phyloP scores from a whole-genome alignment of 2,888 invertebrate genomes.

The Unio delphinus region DNA sequence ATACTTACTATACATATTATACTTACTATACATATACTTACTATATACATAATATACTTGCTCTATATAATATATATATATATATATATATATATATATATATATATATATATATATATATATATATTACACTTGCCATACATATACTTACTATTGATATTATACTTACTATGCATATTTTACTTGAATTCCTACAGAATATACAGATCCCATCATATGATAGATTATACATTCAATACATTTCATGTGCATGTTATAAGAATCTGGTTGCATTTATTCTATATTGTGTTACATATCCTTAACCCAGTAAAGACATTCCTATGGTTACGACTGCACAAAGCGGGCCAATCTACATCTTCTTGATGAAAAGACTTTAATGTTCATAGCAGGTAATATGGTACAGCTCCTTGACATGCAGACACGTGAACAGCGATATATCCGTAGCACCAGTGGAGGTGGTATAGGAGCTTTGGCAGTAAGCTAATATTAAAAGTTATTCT shows the following conservation, averaged over 20 bases:
- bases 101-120: no score
- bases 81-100: no score
- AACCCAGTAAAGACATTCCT: constrained; percentile 80
- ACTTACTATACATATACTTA: no score
- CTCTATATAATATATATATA: no score
- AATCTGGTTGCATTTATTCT: not conserved
- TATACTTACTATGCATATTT: no score
- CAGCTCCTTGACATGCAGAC: constrained; percentile 82
- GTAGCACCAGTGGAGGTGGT: constrained; percentile 84
- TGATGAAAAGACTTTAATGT: constrained; percentile 83
- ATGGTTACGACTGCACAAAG: constrained; percentile 87
- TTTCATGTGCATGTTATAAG: not conserved
- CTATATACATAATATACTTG: no score
- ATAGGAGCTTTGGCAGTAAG: constrained; percentile 85
- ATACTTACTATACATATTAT: no score
- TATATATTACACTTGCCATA: no score
- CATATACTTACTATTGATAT: no score
- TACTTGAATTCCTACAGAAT: no score
- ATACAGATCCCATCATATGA: no score
- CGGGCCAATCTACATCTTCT: constrained; percentile 85
- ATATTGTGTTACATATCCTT: constrained; percentile 4
- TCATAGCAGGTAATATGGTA: constrained; percentile 86
- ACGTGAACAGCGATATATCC: constrained; percentile 79
- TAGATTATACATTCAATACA: no score
- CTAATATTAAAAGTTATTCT: constrained; percentile 9